These are phyloP conservation scores for Eristalinus sepulchralis DNA, from an alignment of 2,888 invertebrate genomes.

Conservation along the genomic window DNA sequence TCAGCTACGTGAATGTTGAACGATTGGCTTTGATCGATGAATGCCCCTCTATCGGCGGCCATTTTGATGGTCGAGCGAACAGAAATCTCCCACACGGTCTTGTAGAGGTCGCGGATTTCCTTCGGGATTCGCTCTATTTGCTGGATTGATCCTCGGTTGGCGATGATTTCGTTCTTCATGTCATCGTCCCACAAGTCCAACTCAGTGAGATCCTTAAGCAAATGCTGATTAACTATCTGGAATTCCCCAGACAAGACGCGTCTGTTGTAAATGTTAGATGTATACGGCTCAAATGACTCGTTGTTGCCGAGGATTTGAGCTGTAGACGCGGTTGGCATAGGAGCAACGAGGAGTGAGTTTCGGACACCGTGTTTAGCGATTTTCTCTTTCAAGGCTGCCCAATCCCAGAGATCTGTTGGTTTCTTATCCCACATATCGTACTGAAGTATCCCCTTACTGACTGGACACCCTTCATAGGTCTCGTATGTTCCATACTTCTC, in stretches of 20 bases:
- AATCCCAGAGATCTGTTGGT: conserved; percentile 94
- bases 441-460: conserved; percentile 96
- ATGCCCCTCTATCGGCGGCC: conserved; percentile 99
- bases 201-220: conserved; percentile 95
- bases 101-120: conserved; percentile 92
- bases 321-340: conserved; percentile 99
- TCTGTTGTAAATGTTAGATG: conserved; percentile 97
- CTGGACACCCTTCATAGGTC: conserved; percentile 95
- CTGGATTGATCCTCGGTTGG: conserved; percentile 95
- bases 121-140: conserved; percentile 92
- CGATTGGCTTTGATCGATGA: conserved; percentile 99
- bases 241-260: conserved; percentile 98
- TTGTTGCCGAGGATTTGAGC: conserved; percentile 99
- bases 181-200: conserved; percentile 95
- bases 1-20: conserved; percentile 98
- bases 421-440: conserved; percentile 98
- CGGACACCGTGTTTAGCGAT: conserved; percentile 94
- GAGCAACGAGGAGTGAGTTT: conserved; percentile 96
- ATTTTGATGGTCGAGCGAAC: conserved; percentile 96
- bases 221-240: conserved; percentile 97
- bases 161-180: conserved; percentile 96
- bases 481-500: conserved; percentile 92
- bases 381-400: conserved; percentile 90
- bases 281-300: conserved; percentile 98
- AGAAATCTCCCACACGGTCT: conserved; percentile 98